These are phyloP conservation scores for Eretmochelys imbricata DNA, from an alignment of 2,113 vertebrate species.

Conservation along the genomic window DNA sequence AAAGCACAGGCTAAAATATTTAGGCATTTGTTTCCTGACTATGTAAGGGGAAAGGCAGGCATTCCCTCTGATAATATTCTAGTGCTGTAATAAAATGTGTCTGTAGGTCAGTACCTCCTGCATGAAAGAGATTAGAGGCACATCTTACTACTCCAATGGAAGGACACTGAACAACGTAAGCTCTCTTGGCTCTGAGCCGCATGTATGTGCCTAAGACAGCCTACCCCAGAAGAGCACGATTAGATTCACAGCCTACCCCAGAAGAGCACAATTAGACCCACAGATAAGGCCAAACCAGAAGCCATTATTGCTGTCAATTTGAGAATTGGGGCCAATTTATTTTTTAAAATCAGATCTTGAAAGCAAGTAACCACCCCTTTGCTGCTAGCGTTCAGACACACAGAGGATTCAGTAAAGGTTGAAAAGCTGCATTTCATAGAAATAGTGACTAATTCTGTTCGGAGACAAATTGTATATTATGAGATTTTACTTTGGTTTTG, in stretches of 20 bases:
- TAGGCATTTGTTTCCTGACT: background rate
- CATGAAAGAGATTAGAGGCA: background rate
- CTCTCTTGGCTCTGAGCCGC: background rate
- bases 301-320: background rate
- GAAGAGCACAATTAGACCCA: background rate
- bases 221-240: background rate
- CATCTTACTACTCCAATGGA: background rate
- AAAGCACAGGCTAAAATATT: background rate
- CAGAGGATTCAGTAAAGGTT: background rate
- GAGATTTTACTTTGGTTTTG: background rate
- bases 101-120: fast-evolving
- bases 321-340: background rate
- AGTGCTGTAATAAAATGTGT: fast-evolving
- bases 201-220: background rate
- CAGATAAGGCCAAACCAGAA: background rate
- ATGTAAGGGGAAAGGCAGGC: background rate
- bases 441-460: background rate
- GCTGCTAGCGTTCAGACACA: background rate
- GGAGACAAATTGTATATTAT: background rate
- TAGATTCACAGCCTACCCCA: background rate
- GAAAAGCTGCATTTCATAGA: background rate
- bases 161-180: background rate
- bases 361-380: background rate
- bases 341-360: background rate
- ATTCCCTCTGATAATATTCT: background rate